These are phyloP conservation scores for Diprion similis DNA, from an alignment of 1,140 invertebrate species.

Conservation along the genomic window DNA sequence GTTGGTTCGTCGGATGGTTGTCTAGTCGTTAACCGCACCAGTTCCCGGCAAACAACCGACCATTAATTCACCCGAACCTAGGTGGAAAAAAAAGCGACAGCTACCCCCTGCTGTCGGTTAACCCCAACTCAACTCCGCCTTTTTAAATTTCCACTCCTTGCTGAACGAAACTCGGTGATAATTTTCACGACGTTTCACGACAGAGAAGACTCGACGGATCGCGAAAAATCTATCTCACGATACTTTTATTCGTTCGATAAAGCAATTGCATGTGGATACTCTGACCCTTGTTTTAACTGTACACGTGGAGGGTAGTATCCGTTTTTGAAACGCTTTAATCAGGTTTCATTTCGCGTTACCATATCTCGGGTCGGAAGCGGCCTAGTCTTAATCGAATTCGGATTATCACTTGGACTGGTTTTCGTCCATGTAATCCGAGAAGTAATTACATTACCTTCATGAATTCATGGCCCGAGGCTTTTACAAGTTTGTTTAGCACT, in stretches of 20 bases:
- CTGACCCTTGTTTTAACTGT: background rate
- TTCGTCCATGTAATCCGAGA: background rate
- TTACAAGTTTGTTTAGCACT: background rate
- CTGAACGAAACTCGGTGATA: too few relatives aligned
- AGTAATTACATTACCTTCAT: background rate
- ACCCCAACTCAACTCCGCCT: too few relatives aligned
- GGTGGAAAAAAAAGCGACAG: background rate
- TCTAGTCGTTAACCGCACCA: constrained; percentile 1
- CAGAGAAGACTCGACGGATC: too few relatives aligned
- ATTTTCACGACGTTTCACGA: too few relatives aligned
- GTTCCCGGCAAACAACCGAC: background rate
- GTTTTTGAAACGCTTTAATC: background rate
- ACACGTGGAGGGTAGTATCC: background rate
- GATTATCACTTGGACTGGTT: background rate
- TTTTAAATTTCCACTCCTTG: too few relatives aligned
- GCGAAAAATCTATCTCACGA: background rate
- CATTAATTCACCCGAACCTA: background rate
- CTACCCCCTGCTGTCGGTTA: background rate
- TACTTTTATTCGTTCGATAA: background rate
- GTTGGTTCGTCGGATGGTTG: background rate
- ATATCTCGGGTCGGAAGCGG: too few relatives aligned
- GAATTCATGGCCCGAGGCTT: background rate
- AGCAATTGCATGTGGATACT: background rate
- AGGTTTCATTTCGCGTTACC: too few relatives aligned
- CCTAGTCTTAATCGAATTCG: too few relatives aligned